Conservation (phyloP, 2,888 invertebrate genomes). For the Bedellia somnulentella region DNA sequence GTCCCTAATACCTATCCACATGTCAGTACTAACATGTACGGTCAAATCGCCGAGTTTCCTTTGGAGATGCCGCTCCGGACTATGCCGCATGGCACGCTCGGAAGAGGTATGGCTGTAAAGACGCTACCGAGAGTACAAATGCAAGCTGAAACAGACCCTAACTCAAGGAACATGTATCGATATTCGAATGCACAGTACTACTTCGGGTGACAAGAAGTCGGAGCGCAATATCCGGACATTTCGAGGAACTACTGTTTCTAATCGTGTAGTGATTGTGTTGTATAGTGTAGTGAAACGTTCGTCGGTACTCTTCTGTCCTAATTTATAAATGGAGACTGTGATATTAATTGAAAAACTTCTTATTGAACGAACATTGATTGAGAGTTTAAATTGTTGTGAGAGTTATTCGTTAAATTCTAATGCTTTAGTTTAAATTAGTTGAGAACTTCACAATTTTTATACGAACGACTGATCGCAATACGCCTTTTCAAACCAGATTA, state of each 20-base stretch:
- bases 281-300: conserved; percentile 4
- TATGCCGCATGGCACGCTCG: conserved; percentile 49
- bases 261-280: conserved; percentile 29
- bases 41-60: conserved; percentile 53
- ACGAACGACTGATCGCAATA: conserved; percentile 13
- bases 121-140: conserved; percentile 45
- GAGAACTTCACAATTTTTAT: conserved; percentile 5
- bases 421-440: conserved; percentile 2
- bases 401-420: conserved; percentile 2
- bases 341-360: conserved; percentile 42
- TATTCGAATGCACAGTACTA: conserved; percentile 70
- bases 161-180: conserved; percentile 65
- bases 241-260: conserved; percentile 64
- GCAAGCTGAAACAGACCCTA: conserved; percentile 53
- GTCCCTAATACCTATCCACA: conserved; percentile 53
- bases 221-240: conserved; percentile 50
- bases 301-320: conserved; percentile 26
- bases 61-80: conserved; percentile 56
- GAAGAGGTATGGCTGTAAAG: conserved; percentile 48
- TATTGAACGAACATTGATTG: conserved; percentile 1
- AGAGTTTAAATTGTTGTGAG: conserved; percentile 6
- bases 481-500: conserved; percentile 3
- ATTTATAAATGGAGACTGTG: conserved; percentile 57
- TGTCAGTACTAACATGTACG: conserved; percentile 53
- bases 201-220: conserved; percentile 74